Conservation (phyloP, 1,140 invertebrate genomes). For the Cheumatopsyche charites region DNA sequence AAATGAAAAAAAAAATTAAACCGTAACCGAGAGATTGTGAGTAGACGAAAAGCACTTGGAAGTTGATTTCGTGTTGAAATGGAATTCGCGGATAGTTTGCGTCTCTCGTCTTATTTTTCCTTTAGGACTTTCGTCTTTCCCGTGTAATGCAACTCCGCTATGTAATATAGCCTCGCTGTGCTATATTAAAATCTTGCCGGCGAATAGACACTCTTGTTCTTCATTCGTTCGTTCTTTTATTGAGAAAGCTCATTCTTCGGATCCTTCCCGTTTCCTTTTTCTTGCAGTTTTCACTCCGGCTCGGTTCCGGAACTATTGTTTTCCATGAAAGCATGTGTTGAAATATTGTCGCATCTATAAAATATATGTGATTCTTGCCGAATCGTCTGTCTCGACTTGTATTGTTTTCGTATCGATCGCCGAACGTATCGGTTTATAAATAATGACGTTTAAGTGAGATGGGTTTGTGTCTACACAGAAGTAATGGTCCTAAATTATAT, state of each 20-base stretch:
- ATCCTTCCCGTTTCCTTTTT: neutral
- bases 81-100: constrained; percentile 30
- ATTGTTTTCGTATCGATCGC: neutral
- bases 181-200: constrained; percentile 19
- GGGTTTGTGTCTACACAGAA: neutral
- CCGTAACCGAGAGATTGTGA: no score
- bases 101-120: neutral
- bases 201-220: neutral
- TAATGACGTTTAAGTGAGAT: neutral
- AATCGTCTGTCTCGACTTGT: no score
- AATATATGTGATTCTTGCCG: no score
- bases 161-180: no score
- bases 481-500: constrained; percentile 15
- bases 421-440: neutral
- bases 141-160: constrained; percentile 13
- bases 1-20: no score
- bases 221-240: neutral
- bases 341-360: no score
- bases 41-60: constrained; percentile 26
- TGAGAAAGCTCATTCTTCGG: constrained; percentile 1
- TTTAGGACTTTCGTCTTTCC: neutral
- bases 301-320: no score
- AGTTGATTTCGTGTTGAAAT: constrained; percentile 29
- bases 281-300: neutral
- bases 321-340: no score